Base-by-base conservation (phyloP, 1,140 invertebrate species). In the Halotydeus destructor region DNA sequence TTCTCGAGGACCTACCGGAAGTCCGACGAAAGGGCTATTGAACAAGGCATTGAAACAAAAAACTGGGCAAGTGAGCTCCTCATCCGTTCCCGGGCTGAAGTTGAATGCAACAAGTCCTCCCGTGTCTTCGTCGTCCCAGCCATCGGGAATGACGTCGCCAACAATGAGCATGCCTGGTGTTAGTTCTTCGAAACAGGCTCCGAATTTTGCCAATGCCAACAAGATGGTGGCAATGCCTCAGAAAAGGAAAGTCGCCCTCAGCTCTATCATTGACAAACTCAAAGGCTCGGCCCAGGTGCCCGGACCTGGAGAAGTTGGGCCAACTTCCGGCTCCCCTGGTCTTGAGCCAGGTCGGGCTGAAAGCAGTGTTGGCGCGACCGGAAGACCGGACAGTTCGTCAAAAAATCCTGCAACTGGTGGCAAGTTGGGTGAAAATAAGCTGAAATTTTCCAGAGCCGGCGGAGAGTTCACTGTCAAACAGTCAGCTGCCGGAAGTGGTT, bases 261-360 rank as follows among this genome's bases (percentile, higher is more conserved):
- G 72, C 43, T 79, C 79, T 1, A 77, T 88, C 1, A 78, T 85
- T 42, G 80, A 85, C 52, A 84, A 84, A 55, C 55, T 88, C 8
- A 77, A 48, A n/a, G 54, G 22, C 12, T 46, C 32, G 27, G 38
- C 9, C 9, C 32, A 26, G 21, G n/a, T 30, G 6, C 35, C 12
- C 2, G 32, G 22, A 14, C 22, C 8, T 28, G 23, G 25, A 16
- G 16, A 40, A 8, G 27, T 6, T 8, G 34, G 12, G 11, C 16
- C 2, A 19, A 41, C 44, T 27, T 41, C 41, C 22, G 44, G 47
- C n/a, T 28, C 35, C 27, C 5, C 34, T 5, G 11, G 11, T 5
- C 9, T 5, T 5, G 6, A 6, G n/a, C 6, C 33, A 34, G 22
- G 8, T 8, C 8, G 14, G 14, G 14, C 14, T 30, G 14, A 9